Base-by-base conservation (phyloP, 2,888 invertebrate genomes). In the Pilophorus perplexus region DNA sequence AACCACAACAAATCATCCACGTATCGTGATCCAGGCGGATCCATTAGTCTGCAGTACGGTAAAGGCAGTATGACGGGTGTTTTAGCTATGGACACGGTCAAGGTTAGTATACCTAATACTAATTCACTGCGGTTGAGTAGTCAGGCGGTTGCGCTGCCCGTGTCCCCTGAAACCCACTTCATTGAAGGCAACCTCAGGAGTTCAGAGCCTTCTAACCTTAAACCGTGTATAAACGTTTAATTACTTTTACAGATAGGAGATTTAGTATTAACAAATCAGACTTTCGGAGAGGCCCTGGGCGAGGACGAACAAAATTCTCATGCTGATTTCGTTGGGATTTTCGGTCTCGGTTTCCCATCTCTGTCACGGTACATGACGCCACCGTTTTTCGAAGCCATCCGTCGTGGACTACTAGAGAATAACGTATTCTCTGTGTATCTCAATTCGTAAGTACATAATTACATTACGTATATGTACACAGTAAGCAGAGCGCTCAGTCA, bases 161-260 rank as follows among this genome's bases (percentile, higher is more conserved):
- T n/a, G n/a, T n/a, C n/a, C n/a, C n/a, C n/a, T n/a, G n/a, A n/a
- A n/a, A n/a, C n/a, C n/a, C n/a, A n/a, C n/a, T n/a, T n/a, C n/a
- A n/a, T n/a, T n/a, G n/a, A n/a, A n/a, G n/a, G n/a, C n/a, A n/a
- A n/a, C n/a, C n/a, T n/a, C n/a, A n/a, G n/a, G n/a, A n/a, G n/a
- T n/a, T n/a, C n/a, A n/a, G n/a, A n/a, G n/a, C n/a, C n/a, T n/a
- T n/a, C n/a, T n/a, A n/a, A n/a, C n/a, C n/a, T n/a, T n/a, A n/a
- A n/a, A n/a, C n/a, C n/a, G n/a, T n/a, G n/a, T n/a, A n/a, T n/a
- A n/a, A n/a, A n/a, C n/a, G n/a, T n/a, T n/a, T n/a, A n/a, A n/a
- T n/a, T n/a, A n/a, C n/a, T n/a, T n/a, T n/a, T n/a, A n/a, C 38
- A 59, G 59, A 59, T 59, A 16, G 59, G 59, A 40, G 59, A 40